Percentiles rank a stretch among this genome's conserved stretches.
Evolutionary conservation across 2,797 vertebrate species (phyloP).

Genomic region (Lacerta bilineata): DNA sequence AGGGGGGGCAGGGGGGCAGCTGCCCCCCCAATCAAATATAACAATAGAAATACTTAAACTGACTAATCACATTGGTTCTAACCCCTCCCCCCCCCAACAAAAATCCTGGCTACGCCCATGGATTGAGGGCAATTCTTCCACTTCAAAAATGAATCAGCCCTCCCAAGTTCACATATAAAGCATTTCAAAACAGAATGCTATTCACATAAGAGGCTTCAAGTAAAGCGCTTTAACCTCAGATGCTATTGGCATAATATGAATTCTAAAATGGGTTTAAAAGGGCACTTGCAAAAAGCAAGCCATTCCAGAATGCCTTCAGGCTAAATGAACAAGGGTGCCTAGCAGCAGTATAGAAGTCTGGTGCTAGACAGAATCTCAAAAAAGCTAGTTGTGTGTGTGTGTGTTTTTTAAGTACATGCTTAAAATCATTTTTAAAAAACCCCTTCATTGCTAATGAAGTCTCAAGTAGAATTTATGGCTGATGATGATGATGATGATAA

Average conservation of each 20-base stretch:
- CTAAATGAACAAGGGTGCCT: background rate
- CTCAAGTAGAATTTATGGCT: slow-evolving; percentile 24
- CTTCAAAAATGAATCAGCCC: slow-evolving; percentile 3
- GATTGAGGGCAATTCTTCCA: background rate
- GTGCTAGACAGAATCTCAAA: background rate
- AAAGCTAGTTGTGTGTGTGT: background rate
- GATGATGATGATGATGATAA: background rate
- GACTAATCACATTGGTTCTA: no score
- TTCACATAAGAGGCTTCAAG: background rate
- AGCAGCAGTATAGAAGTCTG: background rate
- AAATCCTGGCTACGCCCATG: no score
- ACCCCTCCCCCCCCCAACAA: no score
- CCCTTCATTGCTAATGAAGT: background rate
- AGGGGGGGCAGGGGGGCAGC: no score
- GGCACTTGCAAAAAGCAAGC: background rate
- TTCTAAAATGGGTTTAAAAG: background rate
- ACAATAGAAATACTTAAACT: no score
- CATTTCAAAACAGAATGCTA: background rate
- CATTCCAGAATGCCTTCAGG: background rate
- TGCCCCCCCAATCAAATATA: no score
- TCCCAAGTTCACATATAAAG: background rate
- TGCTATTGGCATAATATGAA: background rate
- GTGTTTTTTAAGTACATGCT: background rate
- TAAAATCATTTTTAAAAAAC: background rate
- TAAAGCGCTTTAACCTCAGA: background rate